Base-by-base conservation (phyloP, 2,113 vertebrate species). In the Galemys pyrenaicus region DNA sequence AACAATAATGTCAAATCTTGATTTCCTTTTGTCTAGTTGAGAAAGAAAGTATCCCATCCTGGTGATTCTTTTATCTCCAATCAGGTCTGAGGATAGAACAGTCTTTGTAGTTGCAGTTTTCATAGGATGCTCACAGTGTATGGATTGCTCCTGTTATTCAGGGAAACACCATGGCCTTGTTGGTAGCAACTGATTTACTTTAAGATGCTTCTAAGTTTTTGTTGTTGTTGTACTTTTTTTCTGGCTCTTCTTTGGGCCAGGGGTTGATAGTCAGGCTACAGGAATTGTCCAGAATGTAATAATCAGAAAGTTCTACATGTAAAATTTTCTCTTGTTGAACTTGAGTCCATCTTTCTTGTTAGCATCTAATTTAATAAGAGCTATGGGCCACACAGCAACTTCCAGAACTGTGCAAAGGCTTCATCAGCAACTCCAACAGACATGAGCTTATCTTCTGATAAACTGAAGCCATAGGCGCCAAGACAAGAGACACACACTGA, bases 151-250 rank as follows among this genome's bases (percentile, higher is more conserved):
- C 26, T 2, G 2, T 37, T 77, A 54, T 15, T 62, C 30, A 54
- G 24, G 7, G 41, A 32, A 71, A 65, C 30, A 2, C 11, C 4
- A 3, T 9, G 0, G 11, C 39, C 26, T n/a, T 0, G 9, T n/a
- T 46, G n/a, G 12, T 13, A 64, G 32, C 11, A 71, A 5, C 20
- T 6, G 6, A 8, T 19, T 35, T 19, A 46, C 1, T 54, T 16
- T 54, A 54, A 17, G 51, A 54, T 54, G 49, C 49, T 32, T 24
- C 65, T 81, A 35, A 20, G 37, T 68, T 68, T 8, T 16, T 30
- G 6, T 51, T 44, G 58, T 60, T 60, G 3, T n/a, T 44, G 77
- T 5, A 0, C 30, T 89, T 86, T 56, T 15, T 58, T 89, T 13
- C n/a, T 15, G 26, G 24, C 56, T 10, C 24, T 41, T 56, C 4